phyloP scores from a whole-genome alignment of 1,140 invertebrate genomes.

The Lasioglossum albipes region DNA sequence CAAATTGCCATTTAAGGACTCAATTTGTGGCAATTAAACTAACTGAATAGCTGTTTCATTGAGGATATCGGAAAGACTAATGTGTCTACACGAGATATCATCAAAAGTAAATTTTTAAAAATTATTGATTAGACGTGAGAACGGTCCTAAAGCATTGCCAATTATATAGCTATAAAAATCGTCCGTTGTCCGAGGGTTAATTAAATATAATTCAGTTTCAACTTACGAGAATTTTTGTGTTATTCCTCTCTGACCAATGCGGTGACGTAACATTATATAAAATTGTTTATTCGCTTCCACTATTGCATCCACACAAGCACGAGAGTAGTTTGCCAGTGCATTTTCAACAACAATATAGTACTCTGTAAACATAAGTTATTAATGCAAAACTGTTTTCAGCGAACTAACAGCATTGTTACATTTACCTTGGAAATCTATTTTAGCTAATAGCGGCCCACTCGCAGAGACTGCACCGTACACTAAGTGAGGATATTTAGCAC shows the following conservation, averaged over 20 bases:
- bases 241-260: conserved; percentile 83
- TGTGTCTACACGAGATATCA: too few species aligned
- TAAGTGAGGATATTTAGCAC: conserved; percentile 94
- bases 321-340: conserved; percentile 83
- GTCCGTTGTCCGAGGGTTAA: too few species aligned
- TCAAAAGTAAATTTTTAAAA: too few species aligned
- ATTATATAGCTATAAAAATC: too few species aligned
- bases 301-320: conserved; percentile 84
- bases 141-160: too few species aligned
- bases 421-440: conserved; percentile 90
- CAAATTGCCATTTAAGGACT: too few species aligned
- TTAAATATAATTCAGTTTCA: background rate
- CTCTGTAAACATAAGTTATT: conserved; percentile 80
- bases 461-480: conserved; percentile 92
- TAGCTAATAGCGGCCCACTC: conserved; percentile 91
- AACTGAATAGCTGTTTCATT: too few species aligned
- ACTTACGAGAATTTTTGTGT: conserved; percentile 85
- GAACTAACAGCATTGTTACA: conserved; percentile 33
- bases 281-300: conserved; percentile 84
- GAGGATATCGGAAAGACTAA: too few species aligned
- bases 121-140: too few species aligned
- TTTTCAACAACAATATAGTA: conserved; percentile 88
- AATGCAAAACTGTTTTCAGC: background rate
- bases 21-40: too few species aligned
- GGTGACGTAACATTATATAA: conserved; percentile 82